A percentile compares a stretch with the other conserved stretches of the same genome.
Evolutionary conservation across 2,113 vertebrate genomes (phyloP).

Genomic region (Rhinogobius similis): DNA sequence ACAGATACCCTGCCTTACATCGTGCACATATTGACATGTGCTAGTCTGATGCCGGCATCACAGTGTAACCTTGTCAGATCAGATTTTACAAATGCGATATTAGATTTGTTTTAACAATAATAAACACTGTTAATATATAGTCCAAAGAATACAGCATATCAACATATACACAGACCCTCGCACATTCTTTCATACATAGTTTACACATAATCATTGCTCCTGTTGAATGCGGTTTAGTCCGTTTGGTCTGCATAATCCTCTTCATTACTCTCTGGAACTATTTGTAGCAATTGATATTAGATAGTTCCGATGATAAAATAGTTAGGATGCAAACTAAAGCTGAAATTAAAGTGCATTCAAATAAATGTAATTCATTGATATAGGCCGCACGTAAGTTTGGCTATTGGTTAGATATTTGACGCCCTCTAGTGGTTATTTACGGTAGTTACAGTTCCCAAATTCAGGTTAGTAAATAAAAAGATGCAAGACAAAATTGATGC

Average conservation of each 20-base stretch:
- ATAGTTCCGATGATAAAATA: not conserved
- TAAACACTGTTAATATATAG: no score
- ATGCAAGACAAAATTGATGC: constrained; percentile 37
- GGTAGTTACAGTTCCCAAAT: constrained; percentile 13
- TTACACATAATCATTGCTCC: not conserved
- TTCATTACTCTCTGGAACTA: no score
- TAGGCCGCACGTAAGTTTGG: no score
- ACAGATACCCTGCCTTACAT: not conserved
- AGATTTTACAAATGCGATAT: not conserved
- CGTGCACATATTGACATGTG: not conserved
- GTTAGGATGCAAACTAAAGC: not conserved
- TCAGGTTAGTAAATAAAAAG: constrained; percentile 29
- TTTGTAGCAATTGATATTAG: not conserved
- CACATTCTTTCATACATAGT: no score
- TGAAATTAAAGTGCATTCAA: not conserved
- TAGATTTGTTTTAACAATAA: no score
- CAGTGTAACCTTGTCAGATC: no score
- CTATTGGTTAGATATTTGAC: constrained; percentile 17
- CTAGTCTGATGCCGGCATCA: no score
- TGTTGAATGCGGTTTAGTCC: no score
- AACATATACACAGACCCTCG: no score
- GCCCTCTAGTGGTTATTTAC: constrained; percentile 58
- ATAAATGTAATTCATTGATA: no score
- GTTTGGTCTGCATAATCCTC: no score
- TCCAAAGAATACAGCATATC: no score